phyloP scores from a whole-genome alignment of 2,797 vertebrate genomes.

The Microchirus variegatus region DNA sequence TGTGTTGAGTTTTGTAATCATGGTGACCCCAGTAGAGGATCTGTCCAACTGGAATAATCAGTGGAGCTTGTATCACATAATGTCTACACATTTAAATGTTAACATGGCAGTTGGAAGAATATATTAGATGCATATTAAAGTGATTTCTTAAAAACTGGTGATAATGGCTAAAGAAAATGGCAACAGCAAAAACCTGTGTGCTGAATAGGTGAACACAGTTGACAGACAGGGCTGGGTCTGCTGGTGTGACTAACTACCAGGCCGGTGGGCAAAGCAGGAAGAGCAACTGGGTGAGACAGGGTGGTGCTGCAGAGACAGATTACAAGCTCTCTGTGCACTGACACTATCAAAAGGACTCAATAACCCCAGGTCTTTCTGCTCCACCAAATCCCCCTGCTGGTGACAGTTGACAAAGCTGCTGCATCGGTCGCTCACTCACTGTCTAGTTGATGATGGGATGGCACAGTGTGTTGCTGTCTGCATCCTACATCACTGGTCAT shows the following conservation, averaged over 20 bases:
- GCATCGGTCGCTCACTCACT: constrained; percentile 57
- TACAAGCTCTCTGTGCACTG: constrained; percentile 56
- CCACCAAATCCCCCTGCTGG: constrained; percentile 45
- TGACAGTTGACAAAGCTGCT: constrained; percentile 68
- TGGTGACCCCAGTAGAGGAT: no score
- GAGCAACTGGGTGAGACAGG: constrained; percentile 26
- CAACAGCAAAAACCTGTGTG: not conserved
- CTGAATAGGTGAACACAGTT: constrained; percentile 12
- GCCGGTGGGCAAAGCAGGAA: constrained; percentile 7
- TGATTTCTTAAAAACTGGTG: no score
- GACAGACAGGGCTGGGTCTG: not conserved
- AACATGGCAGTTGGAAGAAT: no score
- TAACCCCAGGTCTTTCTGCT: constrained; percentile 63
- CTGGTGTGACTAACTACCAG: constrained; percentile 35
- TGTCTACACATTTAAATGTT: no score
- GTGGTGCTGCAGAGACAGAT: constrained; percentile 57
- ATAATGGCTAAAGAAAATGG: not conserved
- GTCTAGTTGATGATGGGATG: constrained; percentile 54
- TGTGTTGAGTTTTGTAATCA: not conserved
- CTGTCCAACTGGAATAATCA: no score
- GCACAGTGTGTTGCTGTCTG: constrained; percentile 14
- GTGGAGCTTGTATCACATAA: no score
- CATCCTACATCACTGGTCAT: constrained; percentile 13
- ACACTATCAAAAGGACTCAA: constrained; percentile 70
- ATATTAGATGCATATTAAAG: no score